Evolutionary conservation across 2,797 vertebrate species (phyloP), one percentile per base, ranked within the genome.

Genomic region (Chiropotes sagulatus): DNA sequence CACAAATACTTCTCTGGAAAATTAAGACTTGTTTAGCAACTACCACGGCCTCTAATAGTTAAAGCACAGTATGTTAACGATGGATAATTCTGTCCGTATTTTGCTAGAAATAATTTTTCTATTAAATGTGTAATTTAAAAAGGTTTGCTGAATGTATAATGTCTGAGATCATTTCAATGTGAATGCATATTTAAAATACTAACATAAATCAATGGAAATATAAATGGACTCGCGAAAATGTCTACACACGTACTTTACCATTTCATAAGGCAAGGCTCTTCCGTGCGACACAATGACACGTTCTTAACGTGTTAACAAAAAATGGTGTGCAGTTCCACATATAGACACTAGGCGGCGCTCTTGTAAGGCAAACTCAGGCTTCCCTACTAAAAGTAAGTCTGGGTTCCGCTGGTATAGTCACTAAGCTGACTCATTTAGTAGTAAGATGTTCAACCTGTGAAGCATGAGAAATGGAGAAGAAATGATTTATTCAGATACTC

Each of bases 331-430:
- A 88, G 67, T 96, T 97, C 78, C 73, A 50, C 22, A 58, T 11
- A 1, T 1, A 28, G 81, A 64, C 96, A 92, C 93, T 44, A 96
- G 96, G 92, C 0, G 48, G 19, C 64, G 48, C 96, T 83, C 84
- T 95, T 93, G 96, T 91, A 94, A 97, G 97, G 90, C 90, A 93
- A 98, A 96, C 48, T 41, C 58, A 50, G 50, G 8, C 33, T 95
- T 93, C 28, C 15, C 12, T 50, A 24, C 73, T 41, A 33, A 86
- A 90, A 75, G 39, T 19, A 46, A 64, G 44, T 64, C 78, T 83
- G 90, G 36, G 26, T 88, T 94, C 75, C 78, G 67, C 58, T 73
- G 73, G 83, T 15, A 9, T 17, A 52, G 73, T 41, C 39, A 46
- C 73, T 44, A 90, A 95, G 88, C 70, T 72, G 91, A 67, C 44